These are phyloP conservation scores for Parotocinclus haroldoi DNA, from an alignment of 2,797 vertebrate genomes.

Conservation along the genomic window DNA sequence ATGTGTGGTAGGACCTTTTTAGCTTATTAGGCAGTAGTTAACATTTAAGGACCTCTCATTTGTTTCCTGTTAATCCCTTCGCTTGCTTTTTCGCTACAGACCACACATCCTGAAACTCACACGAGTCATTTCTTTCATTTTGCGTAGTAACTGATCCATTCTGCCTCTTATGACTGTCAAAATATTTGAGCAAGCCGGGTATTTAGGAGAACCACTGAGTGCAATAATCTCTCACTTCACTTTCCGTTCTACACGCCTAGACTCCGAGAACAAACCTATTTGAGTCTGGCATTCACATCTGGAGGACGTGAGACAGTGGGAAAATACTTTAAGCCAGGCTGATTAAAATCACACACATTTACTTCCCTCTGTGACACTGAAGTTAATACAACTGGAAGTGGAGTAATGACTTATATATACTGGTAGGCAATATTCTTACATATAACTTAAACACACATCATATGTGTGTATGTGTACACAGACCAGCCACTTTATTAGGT, in stretches of 20 bases:
- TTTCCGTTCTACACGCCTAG: slow-evolving; percentile 38
- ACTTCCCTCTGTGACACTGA: slow-evolving; percentile 56
- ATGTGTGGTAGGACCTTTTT: too few species aligned
- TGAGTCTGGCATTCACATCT: slow-evolving; percentile 60
- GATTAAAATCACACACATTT: slow-evolving; percentile 68
- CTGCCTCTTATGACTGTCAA: slow-evolving; percentile 66
- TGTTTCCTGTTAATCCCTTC: too few species aligned
- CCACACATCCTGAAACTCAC: too few species aligned
- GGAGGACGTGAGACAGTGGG: slow-evolving; percentile 54
- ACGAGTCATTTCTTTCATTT: too few species aligned
- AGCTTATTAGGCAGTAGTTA: too few species aligned
- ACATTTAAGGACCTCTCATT: too few species aligned
- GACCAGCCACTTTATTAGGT: too few species aligned
- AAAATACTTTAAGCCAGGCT: slow-evolving; percentile 62
- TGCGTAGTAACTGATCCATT: slow-evolving; percentile 57
- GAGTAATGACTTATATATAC: too few species aligned
- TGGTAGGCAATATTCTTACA: too few species aligned
- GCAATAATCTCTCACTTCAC: slow-evolving; percentile 66
- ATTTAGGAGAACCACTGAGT: slow-evolving; percentile 68
- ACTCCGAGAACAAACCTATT: slow-evolving; percentile 25
- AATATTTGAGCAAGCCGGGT: slow-evolving; percentile 70
- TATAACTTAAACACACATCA: too few species aligned
- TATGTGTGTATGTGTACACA: too few species aligned
- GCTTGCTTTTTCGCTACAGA: too few species aligned
- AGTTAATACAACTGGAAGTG: neutral